These are phyloP conservation scores for Aphelinus atriplicis DNA, from an alignment of 1,140 invertebrate genomes.

Conservation along the genomic window DNA sequence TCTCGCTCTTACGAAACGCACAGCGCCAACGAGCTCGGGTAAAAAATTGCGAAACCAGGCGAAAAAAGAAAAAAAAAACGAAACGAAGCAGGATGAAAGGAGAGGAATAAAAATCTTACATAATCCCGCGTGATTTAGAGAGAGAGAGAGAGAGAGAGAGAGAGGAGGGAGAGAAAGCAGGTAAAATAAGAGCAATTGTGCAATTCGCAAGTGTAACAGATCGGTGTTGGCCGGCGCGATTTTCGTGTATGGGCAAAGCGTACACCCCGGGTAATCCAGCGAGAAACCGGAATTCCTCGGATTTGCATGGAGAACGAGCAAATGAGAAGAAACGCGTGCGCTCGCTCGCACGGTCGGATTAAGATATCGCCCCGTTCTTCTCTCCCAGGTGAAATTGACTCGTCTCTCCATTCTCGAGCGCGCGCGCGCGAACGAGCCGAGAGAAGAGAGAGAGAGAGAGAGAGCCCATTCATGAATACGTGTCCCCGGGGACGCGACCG, in stretches of 20 bases:
- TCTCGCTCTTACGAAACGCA: no score
- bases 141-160: no score
- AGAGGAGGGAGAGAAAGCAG: no score
- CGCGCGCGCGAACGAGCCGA: neutral
- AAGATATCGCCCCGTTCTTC: constrained; percentile 23
- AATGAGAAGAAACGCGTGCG: neutral
- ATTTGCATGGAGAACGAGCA: neutral
- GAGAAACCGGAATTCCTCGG: constrained; percentile 20
- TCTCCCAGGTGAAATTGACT: constrained; percentile 20
- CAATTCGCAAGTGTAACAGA: constrained; percentile 1
- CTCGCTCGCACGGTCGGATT: neutral
- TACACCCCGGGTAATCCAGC: neutral
- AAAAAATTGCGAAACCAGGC: constrained; percentile 11
- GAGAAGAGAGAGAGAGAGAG: neutral
- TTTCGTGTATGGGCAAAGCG: constrained; percentile 3
- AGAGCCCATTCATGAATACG: constrained; percentile 34
- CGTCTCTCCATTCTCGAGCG: constrained; percentile 25
- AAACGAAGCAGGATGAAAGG: no score
- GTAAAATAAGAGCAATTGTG: no score
- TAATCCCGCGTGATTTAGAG: no score
- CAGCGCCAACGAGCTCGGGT: neutral
- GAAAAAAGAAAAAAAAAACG: neutral
- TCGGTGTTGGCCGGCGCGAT: neutral
- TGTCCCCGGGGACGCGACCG: constrained; percentile 7
- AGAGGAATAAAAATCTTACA: no score